Evolutionary conservation across 2,888 invertebrate species (phyloP).

Genomic region (Agonopterix alstromeriana): DNA sequence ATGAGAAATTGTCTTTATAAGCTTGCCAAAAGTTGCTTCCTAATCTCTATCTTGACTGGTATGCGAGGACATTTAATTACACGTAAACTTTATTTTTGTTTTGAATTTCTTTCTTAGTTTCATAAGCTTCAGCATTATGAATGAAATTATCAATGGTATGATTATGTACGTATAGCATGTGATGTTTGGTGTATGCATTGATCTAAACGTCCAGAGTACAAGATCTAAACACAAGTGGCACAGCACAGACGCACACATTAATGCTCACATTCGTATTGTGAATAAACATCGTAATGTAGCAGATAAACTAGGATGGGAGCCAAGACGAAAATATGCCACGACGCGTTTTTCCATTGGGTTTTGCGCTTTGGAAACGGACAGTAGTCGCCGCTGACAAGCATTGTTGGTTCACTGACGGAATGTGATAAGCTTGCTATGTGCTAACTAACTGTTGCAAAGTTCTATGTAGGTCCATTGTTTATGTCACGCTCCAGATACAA

Average conservation of each 20-base stretch:
- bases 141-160: too few relatives aligned
- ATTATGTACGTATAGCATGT: too few relatives aligned
- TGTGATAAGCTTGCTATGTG: conserved; percentile 28
- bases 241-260: conserved; percentile 59
- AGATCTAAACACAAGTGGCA: conserved; percentile 40
- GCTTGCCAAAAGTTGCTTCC: neutral
- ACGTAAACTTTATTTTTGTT: too few relatives aligned
- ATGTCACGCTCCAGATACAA: conserved; percentile 12
- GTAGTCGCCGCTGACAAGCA: conserved; percentile 50
- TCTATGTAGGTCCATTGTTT: conserved; percentile 8
- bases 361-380: conserved; percentile 70
- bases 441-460: conserved; percentile 1
- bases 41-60: neutral
- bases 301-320: conserved; percentile 77
- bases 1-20: neutral
- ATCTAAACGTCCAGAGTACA: neutral
- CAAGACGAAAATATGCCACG: conserved; percentile 77
- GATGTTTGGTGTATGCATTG: too few relatives aligned
- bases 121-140: too few relatives aligned
- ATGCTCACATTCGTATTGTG: conserved; percentile 74
- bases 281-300: conserved; percentile 77
- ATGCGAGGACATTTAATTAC: conserved; percentile 3
- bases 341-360: conserved; percentile 75
- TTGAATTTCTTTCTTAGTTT: too few relatives aligned
- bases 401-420: conserved; percentile 48